Percentiles rank a stretch among this genome's conserved stretches.
These are phyloP conservation scores for Grapholita molesta DNA, from an alignment of 1,140 invertebrate genomes.

Conservation along the genomic window DNA sequence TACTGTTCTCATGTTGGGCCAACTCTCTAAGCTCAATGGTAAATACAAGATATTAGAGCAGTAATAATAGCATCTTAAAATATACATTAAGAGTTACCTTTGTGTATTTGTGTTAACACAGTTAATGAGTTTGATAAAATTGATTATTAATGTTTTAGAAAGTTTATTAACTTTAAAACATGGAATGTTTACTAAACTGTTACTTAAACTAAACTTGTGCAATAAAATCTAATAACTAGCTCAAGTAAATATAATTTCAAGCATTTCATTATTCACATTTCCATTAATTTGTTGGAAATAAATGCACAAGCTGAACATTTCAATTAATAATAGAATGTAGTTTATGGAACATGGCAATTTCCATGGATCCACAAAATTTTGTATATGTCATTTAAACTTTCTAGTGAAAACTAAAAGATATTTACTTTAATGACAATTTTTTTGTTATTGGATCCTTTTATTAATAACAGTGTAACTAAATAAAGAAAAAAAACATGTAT, in stretches of 20 bases:
- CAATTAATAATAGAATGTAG: too few species aligned
- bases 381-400: too few species aligned
- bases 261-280: neutral
- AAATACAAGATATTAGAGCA: constrained; percentile 55
- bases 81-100: neutral
- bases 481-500: neutral
- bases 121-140: neutral
- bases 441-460: too few species aligned
- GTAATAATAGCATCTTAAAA: neutral
- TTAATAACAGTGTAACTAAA: too few species aligned
- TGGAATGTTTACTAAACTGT: neutral
- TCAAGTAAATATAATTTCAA: neutral
- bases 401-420: too few species aligned
- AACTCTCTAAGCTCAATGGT: constrained; percentile 62
- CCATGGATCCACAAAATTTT: too few species aligned
- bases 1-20: constrained; percentile 69
- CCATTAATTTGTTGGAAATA: neutral
- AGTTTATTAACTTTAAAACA: neutral
- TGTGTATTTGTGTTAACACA: neutral
- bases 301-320: neutral
- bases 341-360: too few species aligned
- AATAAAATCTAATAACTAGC: neutral
- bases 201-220: constrained; percentile 11
- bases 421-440: too few species aligned
- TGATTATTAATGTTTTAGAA: neutral